A percentile compares a stretch with the other conserved stretches of the same genome.
Conservation (phyloP, 2,888 invertebrate species). For the Patella ulyssiponensis region DNA sequence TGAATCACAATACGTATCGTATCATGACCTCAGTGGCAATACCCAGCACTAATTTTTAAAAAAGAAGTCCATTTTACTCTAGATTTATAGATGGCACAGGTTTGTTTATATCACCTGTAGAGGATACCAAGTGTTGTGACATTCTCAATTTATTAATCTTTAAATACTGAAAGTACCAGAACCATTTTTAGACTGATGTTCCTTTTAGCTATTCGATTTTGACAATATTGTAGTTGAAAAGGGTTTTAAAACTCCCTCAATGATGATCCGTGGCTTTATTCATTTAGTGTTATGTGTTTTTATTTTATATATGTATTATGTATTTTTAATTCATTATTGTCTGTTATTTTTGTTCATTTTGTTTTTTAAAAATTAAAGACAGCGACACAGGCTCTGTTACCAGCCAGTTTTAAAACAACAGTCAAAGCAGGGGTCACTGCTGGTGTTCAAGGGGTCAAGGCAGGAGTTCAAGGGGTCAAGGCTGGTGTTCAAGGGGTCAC, state of each 20-base stretch:
- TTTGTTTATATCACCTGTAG: too few relatives aligned
- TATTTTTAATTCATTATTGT: background rate
- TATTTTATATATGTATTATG: conserved; percentile 5
- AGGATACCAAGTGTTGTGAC: too few relatives aligned
- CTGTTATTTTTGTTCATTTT: background rate
- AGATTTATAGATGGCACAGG: too few relatives aligned
- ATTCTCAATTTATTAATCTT: too few relatives aligned
- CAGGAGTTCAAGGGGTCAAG: conserved; percentile 40
- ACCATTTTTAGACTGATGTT: background rate
- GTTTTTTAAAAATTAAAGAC: conserved; percentile 33
- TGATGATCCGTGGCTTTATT: background rate
- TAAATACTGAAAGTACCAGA: too few relatives aligned
- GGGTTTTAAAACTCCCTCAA: too few relatives aligned
- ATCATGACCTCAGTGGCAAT: too few relatives aligned
- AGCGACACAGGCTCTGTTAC: conserved; percentile 35
- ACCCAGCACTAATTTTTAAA: too few relatives aligned
- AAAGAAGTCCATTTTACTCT: too few relatives aligned
- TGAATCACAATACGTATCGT: too few relatives aligned
- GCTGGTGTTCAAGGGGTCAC: conserved; percentile 57
- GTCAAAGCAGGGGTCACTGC: conserved; percentile 52
- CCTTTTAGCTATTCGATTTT: conserved; percentile 17
- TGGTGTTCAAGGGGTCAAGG: conserved; percentile 47
- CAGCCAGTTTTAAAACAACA: conserved; percentile 17
- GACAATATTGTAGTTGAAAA: too few relatives aligned
- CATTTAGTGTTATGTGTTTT: background rate